phyloP scores from a whole-genome alignment of 2,888 invertebrate species.

The Periphyllus acericola region DNA sequence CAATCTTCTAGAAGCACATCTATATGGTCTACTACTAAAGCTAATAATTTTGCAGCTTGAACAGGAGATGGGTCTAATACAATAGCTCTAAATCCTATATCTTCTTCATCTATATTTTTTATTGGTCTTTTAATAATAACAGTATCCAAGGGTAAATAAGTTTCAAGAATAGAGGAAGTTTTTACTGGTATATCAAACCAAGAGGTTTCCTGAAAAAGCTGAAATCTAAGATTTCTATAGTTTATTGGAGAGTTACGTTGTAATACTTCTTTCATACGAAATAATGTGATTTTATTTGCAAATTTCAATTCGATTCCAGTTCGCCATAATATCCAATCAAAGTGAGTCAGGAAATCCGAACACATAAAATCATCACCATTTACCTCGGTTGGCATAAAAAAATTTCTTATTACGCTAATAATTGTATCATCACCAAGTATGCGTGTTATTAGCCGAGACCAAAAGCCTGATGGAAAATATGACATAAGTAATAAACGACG shows the following conservation, averaged over 20 bases:
- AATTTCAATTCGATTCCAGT: conserved; percentile 88
- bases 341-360: conserved; percentile 40
- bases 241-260: conserved; percentile 72
- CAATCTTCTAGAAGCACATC: conserved; percentile 97
- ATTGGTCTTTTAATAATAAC: conserved; percentile 71
- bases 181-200: conserved; percentile 87
- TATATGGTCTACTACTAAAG: conserved; percentile 92
- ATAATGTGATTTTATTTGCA: conserved; percentile 76
- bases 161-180: conserved; percentile 85
- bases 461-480: conserved; percentile 98
- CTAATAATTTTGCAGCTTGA: conserved; percentile 82
- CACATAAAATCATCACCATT: conserved; percentile 62
- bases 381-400: conserved; percentile 80
- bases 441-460: conserved; percentile 93
- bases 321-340: conserved; percentile 95
- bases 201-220: conserved; percentile 82
- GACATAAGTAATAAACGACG: conserved; percentile 89
- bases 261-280: conserved; percentile 85
- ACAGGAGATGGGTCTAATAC: conserved; percentile 83
- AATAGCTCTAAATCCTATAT: conserved; percentile 74
- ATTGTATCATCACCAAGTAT: conserved; percentile 89
- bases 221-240: conserved; percentile 67
- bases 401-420: conserved; percentile 79
- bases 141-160: conserved; percentile 80
- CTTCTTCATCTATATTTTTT: conserved; percentile 68